Evolutionary conservation across 2,113 vertebrate genomes (phyloP).

Genomic region (Silurus glanis): DNA sequence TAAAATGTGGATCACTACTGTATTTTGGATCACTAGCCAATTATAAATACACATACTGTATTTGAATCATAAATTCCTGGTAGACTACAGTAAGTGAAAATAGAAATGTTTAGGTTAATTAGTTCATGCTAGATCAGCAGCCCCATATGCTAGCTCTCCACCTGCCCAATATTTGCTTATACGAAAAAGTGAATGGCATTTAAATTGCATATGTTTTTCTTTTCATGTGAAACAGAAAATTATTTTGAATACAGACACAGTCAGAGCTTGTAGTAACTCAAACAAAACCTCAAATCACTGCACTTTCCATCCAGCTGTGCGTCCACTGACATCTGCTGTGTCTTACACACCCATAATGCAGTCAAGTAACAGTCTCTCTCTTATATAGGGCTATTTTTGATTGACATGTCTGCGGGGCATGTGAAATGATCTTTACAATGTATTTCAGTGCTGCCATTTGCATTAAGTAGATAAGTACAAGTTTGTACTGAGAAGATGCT

Average conservation of each 20-base stretch:
- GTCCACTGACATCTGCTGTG: conserved; percentile 46
- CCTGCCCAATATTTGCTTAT: neutral
- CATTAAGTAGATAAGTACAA: conserved; percentile 44
- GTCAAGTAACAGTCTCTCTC: conserved; percentile 16
- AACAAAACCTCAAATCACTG: conserved; percentile 1
- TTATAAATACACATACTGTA: neutral
- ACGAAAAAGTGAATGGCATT: conserved; percentile 9
- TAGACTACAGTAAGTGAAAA: neutral
- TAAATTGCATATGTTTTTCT: neutral
- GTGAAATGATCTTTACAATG: conserved; percentile 23
- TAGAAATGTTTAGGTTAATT: too few species aligned
- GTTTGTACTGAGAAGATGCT: conserved; percentile 9
- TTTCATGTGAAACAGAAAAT: neutral
- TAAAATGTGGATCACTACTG: neutral
- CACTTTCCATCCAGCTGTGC: conserved; percentile 25
- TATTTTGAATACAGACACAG: conserved; percentile 25
- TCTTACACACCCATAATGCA: conserved; percentile 37
- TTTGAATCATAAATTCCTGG: neutral
- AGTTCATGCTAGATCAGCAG: neutral
- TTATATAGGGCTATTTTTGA: conserved; percentile 38
- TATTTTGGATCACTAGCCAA: neutral
- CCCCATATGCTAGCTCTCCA: neutral
- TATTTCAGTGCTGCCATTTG: conserved; percentile 39
- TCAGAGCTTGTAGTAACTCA: conserved; percentile 24
- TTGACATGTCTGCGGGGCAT: conserved; percentile 35